phyloP scores from a whole-genome alignment of 2,888 invertebrate genomes.

The Erebia ligea region DNA sequence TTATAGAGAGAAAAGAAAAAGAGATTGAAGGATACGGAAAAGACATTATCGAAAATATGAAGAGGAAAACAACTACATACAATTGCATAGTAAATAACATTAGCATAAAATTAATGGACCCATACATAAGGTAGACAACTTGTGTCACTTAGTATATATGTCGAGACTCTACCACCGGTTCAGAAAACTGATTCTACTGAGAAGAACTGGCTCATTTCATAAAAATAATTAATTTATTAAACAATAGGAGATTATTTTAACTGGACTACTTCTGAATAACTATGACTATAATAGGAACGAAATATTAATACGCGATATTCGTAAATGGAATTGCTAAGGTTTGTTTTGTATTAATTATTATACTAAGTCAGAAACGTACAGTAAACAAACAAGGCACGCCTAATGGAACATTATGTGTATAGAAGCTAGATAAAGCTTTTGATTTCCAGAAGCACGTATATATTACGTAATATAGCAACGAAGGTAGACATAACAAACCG shows the following conservation, averaged over 20 bases:
- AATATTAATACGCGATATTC: neutral
- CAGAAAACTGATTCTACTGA: too few species aligned
- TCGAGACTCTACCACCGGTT: too few species aligned
- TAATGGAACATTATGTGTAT: neutral
- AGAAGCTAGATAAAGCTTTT: neutral
- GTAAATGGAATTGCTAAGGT: neutral
- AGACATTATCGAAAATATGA: neutral
- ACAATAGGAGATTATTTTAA: neutral
- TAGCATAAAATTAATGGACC: too few species aligned
- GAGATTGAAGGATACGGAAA: neutral
- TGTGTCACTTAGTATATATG: too few species aligned
- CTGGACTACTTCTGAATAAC: neutral
- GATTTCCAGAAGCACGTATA: constrained; percentile 5
- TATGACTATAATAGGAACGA: too few species aligned
- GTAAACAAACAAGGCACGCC: neutral
- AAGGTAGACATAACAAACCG: constrained; percentile 62
- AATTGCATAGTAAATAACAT: too few species aligned
- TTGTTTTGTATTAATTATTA: neutral
- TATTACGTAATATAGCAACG: constrained; percentile 45
- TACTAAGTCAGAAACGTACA: too few species aligned
- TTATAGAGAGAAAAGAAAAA: neutral
- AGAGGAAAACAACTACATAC: neutral
- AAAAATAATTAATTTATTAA: neutral
- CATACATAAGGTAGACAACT: too few species aligned
- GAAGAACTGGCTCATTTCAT: too few species aligned